Conservation (phyloP, 2,113 vertebrate genomes). For the Cathartes aura region DNA sequence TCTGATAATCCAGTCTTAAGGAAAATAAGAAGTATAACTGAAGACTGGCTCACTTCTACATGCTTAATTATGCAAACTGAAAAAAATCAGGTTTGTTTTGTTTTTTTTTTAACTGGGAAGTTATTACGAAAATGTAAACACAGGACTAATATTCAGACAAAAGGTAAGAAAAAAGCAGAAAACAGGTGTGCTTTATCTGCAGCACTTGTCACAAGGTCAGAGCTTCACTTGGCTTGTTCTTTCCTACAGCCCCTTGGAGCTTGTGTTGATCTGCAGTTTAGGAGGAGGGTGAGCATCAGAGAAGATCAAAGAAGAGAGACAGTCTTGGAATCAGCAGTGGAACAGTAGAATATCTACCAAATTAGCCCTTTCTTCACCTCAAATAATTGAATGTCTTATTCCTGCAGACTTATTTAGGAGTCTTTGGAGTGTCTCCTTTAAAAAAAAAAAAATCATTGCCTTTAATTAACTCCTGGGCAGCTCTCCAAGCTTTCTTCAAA, state of each 20-base stretch:
- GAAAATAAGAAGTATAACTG: background rate
- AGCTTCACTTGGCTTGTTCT: background rate
- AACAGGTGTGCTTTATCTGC: background rate
- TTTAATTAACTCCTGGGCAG: background rate
- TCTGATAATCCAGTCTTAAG: background rate
- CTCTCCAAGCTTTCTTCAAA: slow-evolving; percentile 9
- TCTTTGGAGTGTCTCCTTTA: background rate
- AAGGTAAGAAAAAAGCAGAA: background rate
- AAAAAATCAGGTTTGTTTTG: background rate
- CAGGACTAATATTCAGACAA: background rate
- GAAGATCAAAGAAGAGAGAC: background rate
- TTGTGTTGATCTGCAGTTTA: background rate
- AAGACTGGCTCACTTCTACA: background rate
- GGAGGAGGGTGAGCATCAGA: background rate
- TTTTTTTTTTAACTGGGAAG: background rate
- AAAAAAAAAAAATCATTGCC: background rate
- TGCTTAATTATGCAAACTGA: background rate
- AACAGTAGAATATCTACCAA: background rate
- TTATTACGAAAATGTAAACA: background rate
- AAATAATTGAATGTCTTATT: slow-evolving; percentile 16
- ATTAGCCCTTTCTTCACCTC: background rate
- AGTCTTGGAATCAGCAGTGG: background rate
- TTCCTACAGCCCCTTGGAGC: background rate
- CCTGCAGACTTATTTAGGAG: background rate
- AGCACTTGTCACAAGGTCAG: background rate